A percentile compares a stretch with the other conserved stretches of the same genome.
Evolutionary conservation across 2,888 invertebrate genomes (phyloP).

Genomic region (Euzetes globulus): DNA sequence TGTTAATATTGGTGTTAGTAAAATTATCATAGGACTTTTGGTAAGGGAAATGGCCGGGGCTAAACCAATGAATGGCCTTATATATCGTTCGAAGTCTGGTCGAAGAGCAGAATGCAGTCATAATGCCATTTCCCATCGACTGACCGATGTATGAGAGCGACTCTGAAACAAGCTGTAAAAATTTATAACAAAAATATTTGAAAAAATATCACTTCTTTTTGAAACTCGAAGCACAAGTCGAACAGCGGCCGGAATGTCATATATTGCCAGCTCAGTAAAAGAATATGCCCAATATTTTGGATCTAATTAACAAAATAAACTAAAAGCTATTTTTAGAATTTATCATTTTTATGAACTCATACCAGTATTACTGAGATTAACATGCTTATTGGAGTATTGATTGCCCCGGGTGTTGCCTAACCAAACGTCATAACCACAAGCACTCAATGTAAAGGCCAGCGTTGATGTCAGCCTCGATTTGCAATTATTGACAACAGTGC

Average conservation of each 20-base stretch:
- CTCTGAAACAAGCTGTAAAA: too few relatives aligned
- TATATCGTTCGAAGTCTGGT: background rate
- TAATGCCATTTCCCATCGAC: background rate
- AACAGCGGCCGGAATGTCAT: constrained; percentile 24
- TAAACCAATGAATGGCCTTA: background rate
- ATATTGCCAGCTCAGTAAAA: constrained; percentile 24
- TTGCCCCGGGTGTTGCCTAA: constrained; percentile 18
- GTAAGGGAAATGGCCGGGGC: too few relatives aligned
- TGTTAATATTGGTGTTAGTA: too few relatives aligned
- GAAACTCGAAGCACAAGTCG: background rate
- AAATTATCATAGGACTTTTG: too few relatives aligned
- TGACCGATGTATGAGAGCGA: constrained; percentile 15
- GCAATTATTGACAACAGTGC: background rate
- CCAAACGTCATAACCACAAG: constrained; percentile 10
- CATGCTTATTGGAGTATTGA: constrained; percentile 13
- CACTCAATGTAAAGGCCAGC: background rate
- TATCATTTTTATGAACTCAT: too few relatives aligned
- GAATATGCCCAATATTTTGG: constrained; percentile 21
- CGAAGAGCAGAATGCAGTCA: background rate
- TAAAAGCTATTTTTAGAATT: background rate
- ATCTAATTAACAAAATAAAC: constrained; percentile 1
- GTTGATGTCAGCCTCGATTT: background rate
- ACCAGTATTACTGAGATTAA: background rate
- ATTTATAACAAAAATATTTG: background rate
- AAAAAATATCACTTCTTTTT: constrained; percentile 40